A percentile compares a stretch with the other conserved stretches of the same genome.
Evolutionary conservation across 2,113 vertebrate species (phyloP).

Genomic region (Astatotilapia flaviijosephi): DNA sequence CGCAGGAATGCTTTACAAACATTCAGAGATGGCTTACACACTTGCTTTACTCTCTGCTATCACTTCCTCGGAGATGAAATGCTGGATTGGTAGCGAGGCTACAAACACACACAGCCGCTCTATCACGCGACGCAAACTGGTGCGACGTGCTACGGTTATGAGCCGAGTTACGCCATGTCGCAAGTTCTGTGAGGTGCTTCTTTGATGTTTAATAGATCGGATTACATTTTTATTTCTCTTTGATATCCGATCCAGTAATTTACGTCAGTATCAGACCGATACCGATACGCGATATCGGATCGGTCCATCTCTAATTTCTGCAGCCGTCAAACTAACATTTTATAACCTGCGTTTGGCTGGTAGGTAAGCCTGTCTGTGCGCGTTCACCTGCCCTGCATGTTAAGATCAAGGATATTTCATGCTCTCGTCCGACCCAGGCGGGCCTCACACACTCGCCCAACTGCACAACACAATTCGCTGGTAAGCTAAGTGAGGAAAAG

Average conservation of each 20-base stretch:
- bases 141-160: too few species aligned
- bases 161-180: too few species aligned
- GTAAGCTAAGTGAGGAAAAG: background rate
- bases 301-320: background rate
- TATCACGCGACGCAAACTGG: too few species aligned
- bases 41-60: too few species aligned
- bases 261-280: rapidly evolving
- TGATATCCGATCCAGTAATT: too few species aligned
- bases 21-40: too few species aligned
- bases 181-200: too few species aligned
- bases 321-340: background rate
- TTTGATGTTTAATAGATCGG: too few species aligned
- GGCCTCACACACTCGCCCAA: rapidly evolving
- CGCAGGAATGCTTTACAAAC: rapidly evolving
- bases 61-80: too few species aligned
- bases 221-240: too few species aligned
- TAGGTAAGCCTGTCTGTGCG: background rate
- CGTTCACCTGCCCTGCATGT: background rate
- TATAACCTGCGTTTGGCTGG: background rate
- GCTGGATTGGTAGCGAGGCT: rapidly evolving
- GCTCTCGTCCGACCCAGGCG: background rate
- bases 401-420: background rate
- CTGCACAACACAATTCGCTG: background rate
- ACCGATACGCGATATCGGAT: rapidly evolving
- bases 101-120: rapidly evolving